Base-by-base conservation (phyloP, 2,113 vertebrate genomes). In the Helogale parvula region DNA sequence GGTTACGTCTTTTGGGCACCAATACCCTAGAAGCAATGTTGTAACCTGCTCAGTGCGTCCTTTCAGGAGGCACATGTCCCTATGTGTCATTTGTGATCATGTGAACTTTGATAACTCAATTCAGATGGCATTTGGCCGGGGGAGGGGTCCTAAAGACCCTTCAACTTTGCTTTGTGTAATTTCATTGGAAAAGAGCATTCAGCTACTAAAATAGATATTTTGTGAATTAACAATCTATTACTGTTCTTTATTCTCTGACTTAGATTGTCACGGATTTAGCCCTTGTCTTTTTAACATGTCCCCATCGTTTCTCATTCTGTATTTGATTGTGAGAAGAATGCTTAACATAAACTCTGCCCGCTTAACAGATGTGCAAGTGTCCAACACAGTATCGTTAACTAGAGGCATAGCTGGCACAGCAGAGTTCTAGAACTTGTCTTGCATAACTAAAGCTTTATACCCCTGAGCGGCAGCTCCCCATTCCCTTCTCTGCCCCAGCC, bases 131-230 rank as follows among this genome's bases (percentile, higher is more conserved):
- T 83, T 94, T 87, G 45, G 45, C 41, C 3, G 41, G 41, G 66
- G 45, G 7, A 7, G 4, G 52, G 12, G 52, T 5, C 81, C 2
- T 94, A 21, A 83, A 81, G 47, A 52, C 19, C 21, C 83, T 15
- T 94, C 33, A 50, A 7, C n/a, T 63, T 69, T 52, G 50, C 27
- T 93, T 27, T 69, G 2, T 71, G n/a, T 41, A 54, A 71, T 91
- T 91, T 93, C 33, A 25, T 91, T 90, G 87, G 82, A 45, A 88
- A 93, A 83, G 35, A 83, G 5, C 14, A 76, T 69, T 93, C 77
- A 52, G 27, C 50, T 63, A 45, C 23, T 91, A 54, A 90, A 90
- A 50, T 16, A 81, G 11, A 33, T 93, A 29, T 38, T 97, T 41
- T 52, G 3, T 38, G 41, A 71, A 35, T 50, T 74, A 85, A 95